These are phyloP conservation scores for Actinopyga echinites DNA, from an alignment of 53 echinoderm and acorn worm species.

Conservation along the genomic window DNA sequence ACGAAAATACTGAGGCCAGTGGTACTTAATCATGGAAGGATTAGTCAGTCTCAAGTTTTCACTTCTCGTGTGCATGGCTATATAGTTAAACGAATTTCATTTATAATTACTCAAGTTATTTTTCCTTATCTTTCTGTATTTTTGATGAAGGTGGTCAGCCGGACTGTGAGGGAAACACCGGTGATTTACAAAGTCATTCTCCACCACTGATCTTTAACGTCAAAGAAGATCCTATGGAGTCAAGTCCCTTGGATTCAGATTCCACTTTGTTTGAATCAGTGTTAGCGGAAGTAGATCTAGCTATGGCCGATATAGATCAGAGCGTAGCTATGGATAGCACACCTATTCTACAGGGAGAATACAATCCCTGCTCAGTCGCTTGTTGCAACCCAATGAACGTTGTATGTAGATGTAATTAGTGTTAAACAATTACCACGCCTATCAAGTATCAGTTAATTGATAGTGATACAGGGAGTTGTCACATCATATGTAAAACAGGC, in stretches of 20 bases:
- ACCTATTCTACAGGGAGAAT: conserved; percentile 42
- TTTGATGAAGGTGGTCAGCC: conserved; percentile 45
- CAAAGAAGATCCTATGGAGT: conserved; percentile 42
- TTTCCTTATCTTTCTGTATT: too few relatives aligned
- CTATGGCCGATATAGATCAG: background rate
- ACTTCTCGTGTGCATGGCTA: too few relatives aligned
- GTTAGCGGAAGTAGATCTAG: conserved; percentile 12
- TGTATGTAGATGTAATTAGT: conserved; percentile 67
- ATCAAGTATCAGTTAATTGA: too few relatives aligned
- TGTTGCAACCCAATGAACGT: conserved; percentile 61
- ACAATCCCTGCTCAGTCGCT: background rate
- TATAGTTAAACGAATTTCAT: too few relatives aligned
- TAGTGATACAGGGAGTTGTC: too few relatives aligned
- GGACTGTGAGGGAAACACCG: conserved; percentile 48
- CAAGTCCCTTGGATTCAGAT: conserved; percentile 26
- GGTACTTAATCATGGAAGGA: too few relatives aligned
- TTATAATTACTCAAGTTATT: too few relatives aligned
- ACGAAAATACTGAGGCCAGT: too few relatives aligned
- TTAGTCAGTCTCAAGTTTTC: too few relatives aligned
- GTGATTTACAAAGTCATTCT: conserved; percentile 42
- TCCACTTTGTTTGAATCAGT: conserved; percentile 11
- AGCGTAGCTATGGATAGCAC: conserved; percentile 55
- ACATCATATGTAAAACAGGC: too few relatives aligned
- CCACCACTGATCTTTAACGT: conserved; percentile 72
- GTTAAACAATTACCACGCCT: too few relatives aligned